Evolutionary conservation across 2,888 invertebrate genomes (phyloP).

Genomic region (Eupithecia pulchellata): DNA sequence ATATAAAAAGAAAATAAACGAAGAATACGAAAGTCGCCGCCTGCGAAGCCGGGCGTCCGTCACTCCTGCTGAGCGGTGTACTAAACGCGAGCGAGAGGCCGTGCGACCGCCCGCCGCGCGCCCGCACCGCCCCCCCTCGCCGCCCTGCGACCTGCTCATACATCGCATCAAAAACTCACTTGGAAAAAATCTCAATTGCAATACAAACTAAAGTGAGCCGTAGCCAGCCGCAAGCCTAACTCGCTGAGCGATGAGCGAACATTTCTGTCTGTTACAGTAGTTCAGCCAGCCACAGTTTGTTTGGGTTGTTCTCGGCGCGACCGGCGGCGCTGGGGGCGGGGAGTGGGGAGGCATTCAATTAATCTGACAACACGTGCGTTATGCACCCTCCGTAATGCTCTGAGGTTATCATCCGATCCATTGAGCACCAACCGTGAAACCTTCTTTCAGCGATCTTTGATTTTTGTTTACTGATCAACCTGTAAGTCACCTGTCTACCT

Average conservation of each 20-base stretch:
- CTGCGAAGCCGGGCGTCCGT: conserved; percentile 83
- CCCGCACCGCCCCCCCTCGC: conserved; percentile 69
- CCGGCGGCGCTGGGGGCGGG: conserved; percentile 38
- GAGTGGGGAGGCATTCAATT: conserved; percentile 72
- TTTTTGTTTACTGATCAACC: too few species aligned
- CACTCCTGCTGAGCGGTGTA: conserved; percentile 85
- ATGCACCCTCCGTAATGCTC: conserved; percentile 65
- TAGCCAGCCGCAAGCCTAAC: conserved; percentile 19
- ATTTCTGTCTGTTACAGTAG: conserved; percentile 26
- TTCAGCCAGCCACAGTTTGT: conserved; percentile 46
- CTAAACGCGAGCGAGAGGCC: conserved; percentile 78
- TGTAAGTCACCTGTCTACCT: too few species aligned
- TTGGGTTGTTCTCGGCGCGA: conserved; percentile 50
- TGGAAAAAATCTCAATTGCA: conserved; percentile 70
- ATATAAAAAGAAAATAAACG: conserved; percentile 85
- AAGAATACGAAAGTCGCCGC: conserved; percentile 83
- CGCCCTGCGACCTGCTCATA: conserved; percentile 75
- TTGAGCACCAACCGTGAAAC: conserved; percentile 52
- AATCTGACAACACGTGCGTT: conserved; percentile 80
- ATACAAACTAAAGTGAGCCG: conserved; percentile 44
- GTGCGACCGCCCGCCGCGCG: conserved; percentile 75
- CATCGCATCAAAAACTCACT: conserved; percentile 70
- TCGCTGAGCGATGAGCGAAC: conserved; percentile 48
- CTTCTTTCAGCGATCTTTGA: conserved; percentile 36
- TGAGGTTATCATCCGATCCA: conserved; percentile 69